Evolutionary conservation across 1,140 invertebrate species (phyloP).

Genomic region (Acromyrmex heyeri): DNA sequence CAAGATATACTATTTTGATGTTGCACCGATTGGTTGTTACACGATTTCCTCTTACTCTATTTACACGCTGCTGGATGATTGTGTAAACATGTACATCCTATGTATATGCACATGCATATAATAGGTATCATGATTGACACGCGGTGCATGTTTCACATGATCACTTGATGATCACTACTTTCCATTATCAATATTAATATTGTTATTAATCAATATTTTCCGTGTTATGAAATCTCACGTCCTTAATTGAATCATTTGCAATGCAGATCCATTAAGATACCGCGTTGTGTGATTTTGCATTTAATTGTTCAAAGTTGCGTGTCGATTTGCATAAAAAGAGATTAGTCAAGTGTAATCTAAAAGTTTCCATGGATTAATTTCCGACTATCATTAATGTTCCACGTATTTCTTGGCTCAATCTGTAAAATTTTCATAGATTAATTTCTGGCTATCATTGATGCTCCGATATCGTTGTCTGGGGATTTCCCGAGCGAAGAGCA

Average conservation of each 20-base stretch:
- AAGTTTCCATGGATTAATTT: constrained; percentile 17
- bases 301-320: neutral
- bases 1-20: constrained; percentile 8
- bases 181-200: constrained; percentile 70
- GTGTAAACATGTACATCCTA: constrained; percentile 1
- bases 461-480: neutral
- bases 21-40: neutral
- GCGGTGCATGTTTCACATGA: neutral
- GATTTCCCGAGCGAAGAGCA: neutral
- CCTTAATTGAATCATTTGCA: constrained; percentile 38
- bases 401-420: too few species aligned
- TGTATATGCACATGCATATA: neutral
- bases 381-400: neutral
- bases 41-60: constrained; percentile 45
- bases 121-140: neutral
- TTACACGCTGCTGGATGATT: constrained; percentile 40
- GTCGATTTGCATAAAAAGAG: neutral
- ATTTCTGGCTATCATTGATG: neutral
- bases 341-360: neutral
- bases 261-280: neutral
- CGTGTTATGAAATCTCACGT: constrained; percentile 46
- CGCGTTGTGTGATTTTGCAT: neutral
- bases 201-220: constrained; percentile 38
- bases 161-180: constrained; percentile 44
- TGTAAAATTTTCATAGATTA: neutral